These are phyloP conservation scores for Sisyra terminalis DNA, from an alignment of 2,888 invertebrate genomes.

Conservation along the genomic window DNA sequence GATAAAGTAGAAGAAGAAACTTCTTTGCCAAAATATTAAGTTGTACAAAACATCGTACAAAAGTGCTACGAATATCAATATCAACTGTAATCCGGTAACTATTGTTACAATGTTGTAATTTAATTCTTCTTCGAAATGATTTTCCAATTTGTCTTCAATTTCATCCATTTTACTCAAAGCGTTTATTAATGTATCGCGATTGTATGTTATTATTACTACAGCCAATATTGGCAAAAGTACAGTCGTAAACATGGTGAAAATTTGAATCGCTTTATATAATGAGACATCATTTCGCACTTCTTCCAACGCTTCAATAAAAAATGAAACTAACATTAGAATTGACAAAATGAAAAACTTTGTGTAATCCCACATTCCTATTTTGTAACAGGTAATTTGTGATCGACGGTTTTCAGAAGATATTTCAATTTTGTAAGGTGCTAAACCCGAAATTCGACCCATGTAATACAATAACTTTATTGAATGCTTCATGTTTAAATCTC, in stretches of 20 bases:
- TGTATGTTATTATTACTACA: not conserved
- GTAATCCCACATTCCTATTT: no score
- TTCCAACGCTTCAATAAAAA: not conserved
- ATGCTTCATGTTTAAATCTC: no score
- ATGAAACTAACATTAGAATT: not conserved
- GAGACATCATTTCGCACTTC: not conserved
- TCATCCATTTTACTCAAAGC: not conserved
- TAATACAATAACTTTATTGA: no score
- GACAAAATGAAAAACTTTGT: not conserved
- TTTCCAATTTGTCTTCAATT: not conserved
- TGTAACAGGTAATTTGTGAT: no score
- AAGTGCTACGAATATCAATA: not conserved
- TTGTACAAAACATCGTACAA: not conserved
- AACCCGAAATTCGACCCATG: no score
- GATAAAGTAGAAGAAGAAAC: not conserved
- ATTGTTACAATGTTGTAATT: not conserved
- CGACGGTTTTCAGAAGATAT: no score
- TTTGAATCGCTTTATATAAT: not conserved
- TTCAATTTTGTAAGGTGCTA: no score
- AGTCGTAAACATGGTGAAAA: not conserved
- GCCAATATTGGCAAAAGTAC: not conserved
- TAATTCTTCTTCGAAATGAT: not conserved
- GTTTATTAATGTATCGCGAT: not conserved
- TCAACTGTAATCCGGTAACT: not conserved
- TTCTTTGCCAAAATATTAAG: not conserved